Evolutionary conservation across 1,140 invertebrate species (phyloP).

Genomic region (Heliconius melpomene): DNA sequence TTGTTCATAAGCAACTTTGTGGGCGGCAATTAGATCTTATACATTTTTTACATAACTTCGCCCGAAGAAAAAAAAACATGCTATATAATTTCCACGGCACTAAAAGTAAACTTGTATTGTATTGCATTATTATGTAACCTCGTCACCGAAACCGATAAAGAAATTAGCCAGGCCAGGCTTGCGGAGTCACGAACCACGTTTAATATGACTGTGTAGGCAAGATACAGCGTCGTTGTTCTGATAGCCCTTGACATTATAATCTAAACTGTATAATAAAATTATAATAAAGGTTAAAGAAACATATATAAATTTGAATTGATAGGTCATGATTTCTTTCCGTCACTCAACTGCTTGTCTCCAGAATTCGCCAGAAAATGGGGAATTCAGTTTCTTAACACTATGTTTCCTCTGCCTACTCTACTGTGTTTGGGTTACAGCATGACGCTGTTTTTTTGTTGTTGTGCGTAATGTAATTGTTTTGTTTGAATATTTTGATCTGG

Average conservation of each 20-base stretch:
- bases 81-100: not conserved
- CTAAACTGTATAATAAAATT: constrained; percentile 5
- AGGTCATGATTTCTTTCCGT: not conserved
- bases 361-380: no score
- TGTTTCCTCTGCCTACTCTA: no score
- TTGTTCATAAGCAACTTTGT: no score
- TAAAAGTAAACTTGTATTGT: not conserved
- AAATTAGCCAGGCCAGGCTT: not conserved
- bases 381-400: no score
- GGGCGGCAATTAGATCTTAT: no score
- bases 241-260: constrained; percentile 15
- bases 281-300: constrained; percentile 1
- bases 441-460: no score
- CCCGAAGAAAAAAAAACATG: no score
- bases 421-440: no score
- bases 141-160: constrained; percentile 3
- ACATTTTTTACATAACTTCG: no score
- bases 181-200: not conserved
- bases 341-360: no score
- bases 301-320: not conserved
- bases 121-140: not conserved
- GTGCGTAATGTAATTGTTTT: not conserved
- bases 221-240: not conserved
- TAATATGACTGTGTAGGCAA: not conserved
- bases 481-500: not conserved